phyloP scores from a whole-genome alignment of 2,113 vertebrate species.

The Psophia crepitans region DNA sequence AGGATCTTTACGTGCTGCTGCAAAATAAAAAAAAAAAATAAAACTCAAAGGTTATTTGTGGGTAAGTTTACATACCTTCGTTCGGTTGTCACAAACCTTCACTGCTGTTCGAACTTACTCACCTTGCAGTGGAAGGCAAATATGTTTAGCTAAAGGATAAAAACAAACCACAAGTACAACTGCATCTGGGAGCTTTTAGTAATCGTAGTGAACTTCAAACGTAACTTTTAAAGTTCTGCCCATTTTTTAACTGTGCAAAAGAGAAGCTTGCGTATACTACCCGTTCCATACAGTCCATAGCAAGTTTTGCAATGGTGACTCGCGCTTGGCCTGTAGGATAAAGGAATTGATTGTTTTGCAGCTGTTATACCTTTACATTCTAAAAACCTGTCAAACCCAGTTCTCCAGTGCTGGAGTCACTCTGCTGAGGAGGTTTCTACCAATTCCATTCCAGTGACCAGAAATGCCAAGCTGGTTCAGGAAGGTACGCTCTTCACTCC shows the following conservation, averaged over 20 bases:
- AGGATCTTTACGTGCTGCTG: slow-evolving; percentile 51
- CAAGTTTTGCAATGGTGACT: background rate
- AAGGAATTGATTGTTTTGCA: background rate
- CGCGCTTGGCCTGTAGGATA: background rate
- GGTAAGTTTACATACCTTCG: slow-evolving; percentile 29
- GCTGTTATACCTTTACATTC: background rate
- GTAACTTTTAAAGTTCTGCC: background rate
- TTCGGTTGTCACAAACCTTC: slow-evolving; percentile 8
- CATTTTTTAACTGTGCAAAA: background rate
- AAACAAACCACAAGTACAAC: slow-evolving; percentile 26
- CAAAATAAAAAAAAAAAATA: background rate
- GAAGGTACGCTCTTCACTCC: background rate
- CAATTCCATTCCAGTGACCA: background rate
- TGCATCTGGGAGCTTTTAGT: background rate
- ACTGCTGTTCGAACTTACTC: slow-evolving; percentile 1
- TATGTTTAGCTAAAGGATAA: slow-evolving; percentile 47
- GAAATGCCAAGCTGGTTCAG: background rate
- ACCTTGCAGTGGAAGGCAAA: background rate
- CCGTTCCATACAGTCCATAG: background rate
- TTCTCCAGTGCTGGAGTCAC: background rate
- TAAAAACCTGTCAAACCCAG: background rate
- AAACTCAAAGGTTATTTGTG: slow-evolving; percentile 17
- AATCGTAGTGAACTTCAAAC: background rate
- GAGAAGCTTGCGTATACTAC: background rate
- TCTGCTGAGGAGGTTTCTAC: background rate